phyloP scores from a whole-genome alignment of 2,113 vertebrate genomes.

The Martes martes region DNA sequence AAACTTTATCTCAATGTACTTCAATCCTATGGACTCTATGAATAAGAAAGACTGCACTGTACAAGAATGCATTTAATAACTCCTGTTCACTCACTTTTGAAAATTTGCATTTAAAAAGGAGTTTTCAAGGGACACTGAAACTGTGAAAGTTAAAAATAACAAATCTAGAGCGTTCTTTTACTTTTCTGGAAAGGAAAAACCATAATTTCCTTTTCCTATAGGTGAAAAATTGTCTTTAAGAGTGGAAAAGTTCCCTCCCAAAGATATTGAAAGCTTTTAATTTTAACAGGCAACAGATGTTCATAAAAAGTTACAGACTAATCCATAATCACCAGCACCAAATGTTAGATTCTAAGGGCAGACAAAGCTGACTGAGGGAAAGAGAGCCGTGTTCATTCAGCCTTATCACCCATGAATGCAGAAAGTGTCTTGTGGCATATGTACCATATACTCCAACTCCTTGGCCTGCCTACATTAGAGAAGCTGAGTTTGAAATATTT shows the following conservation, averaged over 20 bases:
- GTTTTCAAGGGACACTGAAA: neutral
- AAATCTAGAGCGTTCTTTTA: neutral
- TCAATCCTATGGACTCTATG: neutral
- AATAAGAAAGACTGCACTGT: neutral
- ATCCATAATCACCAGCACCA: neutral
- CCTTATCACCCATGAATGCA: rapidly evolving
- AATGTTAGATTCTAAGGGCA: neutral
- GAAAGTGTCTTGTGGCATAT: neutral
- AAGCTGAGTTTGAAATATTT: neutral
- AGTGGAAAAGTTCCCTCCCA: neutral
- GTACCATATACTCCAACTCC: neutral
- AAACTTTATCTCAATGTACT: neutral
- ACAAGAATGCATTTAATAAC: neutral
- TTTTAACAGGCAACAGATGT: neutral
- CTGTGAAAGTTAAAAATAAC: slow-evolving; percentile 9
- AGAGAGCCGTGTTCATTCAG: neutral
- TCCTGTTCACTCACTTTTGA: neutral
- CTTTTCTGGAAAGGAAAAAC: neutral
- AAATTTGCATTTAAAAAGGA: neutral
- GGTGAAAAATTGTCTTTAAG: neutral
- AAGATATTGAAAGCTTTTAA: neutral
- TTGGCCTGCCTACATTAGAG: neutral
- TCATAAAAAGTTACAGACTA: neutral
- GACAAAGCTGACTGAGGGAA: neutral
- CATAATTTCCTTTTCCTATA: neutral